Base-by-base conservation (phyloP, 2,888 invertebrate genomes). In the Magallana nippona region DNA sequence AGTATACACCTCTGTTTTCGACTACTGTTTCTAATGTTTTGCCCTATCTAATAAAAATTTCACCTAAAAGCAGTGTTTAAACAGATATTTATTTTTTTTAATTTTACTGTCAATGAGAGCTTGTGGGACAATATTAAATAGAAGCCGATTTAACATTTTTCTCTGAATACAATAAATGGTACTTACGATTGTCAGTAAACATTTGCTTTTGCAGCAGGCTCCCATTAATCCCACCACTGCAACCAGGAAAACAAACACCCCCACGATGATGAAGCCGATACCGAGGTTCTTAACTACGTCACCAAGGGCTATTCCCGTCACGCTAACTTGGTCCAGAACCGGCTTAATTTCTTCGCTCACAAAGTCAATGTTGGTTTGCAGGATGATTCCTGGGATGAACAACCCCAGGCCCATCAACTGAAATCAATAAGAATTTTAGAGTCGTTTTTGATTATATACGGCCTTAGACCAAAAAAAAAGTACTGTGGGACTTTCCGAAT, bases 371-470 rank as follows among this genome's bases (percentile, higher is more conserved):
- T 89, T 85, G 1, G 82, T 81, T 56, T 84, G 84, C 84, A 89
- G 83, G 13, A 88, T 55, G 10, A 89, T 87, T 1, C 89, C 89
- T 15, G 88, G 86, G 3, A 88, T 81, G 71, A 89, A 55, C 19
- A 89, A 81, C 11, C 84, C 89, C 2, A 89, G 58, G 2, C 89
- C 89, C n/a, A 88, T 81, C 10, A 87, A 57, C 89, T 89, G 86
- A 78, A 85, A 86, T 17, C 27, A 58, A 56, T 10, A 3, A 32
- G 15, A 44, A 2, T 32, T 17, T 19, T 32, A 5, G n/a, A 17
- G 19, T 19, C 71, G 27, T 27, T 8, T 5, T 44, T 44, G 44
- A 44, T 44, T 5, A 44, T 44, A 44, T 44, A 44, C 44, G 8
- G 44, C 8, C 44, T 8, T 44, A 5, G 5, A 8, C 44, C 44